phyloP scores from a whole-genome alignment of 2,888 invertebrate genomes.

The Brachylomia viminalis region DNA sequence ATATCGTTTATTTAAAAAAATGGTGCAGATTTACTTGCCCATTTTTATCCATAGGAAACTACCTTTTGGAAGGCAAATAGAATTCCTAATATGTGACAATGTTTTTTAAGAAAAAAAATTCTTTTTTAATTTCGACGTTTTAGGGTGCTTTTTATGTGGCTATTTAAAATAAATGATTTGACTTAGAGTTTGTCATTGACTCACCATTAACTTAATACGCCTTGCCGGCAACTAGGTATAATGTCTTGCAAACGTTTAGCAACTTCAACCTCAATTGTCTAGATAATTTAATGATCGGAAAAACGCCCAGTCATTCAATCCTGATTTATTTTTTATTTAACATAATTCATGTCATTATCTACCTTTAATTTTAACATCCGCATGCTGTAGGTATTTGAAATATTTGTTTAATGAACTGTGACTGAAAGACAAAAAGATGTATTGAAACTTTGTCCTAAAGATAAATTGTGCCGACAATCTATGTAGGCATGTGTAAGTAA shows the following conservation, averaged over 20 bases:
- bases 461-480: background rate
- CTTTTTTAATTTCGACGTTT: no score
- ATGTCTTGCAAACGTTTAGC: background rate
- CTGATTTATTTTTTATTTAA: slow-evolving; percentile 39
- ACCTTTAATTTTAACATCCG: slow-evolving; percentile 26
- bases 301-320: slow-evolving; percentile 33
- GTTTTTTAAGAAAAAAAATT: no score
- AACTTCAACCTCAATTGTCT: background rate
- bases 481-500: background rate
- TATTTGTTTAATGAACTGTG: slow-evolving; percentile 23
- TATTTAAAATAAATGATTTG: no score
- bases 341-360: slow-evolving; percentile 22
- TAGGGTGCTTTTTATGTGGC: no score
- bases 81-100: no score
- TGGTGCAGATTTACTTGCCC: no score
- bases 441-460: background rate
- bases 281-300: background rate
- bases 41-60: no score
- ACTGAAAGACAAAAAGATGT: background rate
- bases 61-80: no score
- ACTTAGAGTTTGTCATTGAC: no score
- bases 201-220: no score
- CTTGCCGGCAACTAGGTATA: background rate
- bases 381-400: slow-evolving; percentile 16
- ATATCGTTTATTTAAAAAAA: no score